Conservation (phyloP, 2,113 vertebrate species). For the Megaceryle maxima region DNA sequence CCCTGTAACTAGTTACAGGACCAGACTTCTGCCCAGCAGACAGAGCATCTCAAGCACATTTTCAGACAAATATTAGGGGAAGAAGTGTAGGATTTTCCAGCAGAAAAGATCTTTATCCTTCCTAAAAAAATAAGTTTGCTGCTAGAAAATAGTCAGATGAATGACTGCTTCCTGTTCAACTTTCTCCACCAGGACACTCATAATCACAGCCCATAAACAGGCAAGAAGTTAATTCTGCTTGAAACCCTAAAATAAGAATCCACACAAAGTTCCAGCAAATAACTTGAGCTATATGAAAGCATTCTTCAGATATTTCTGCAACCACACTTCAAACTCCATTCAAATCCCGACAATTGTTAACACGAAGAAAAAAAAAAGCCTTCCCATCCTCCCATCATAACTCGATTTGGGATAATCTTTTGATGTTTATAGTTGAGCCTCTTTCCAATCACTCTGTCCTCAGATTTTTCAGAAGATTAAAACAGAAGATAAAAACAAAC, state of each 20-base stretch:
- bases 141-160: not conserved
- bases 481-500: not conserved
- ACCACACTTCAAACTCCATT: not conserved
- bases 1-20: not conserved
- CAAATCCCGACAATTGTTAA: not conserved
- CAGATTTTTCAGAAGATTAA: not conserved
- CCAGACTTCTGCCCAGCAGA: not conserved
- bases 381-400: not conserved
- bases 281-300: not conserved
- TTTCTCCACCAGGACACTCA: not conserved
- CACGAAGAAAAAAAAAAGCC: not conserved
- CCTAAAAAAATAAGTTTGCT: not conserved
- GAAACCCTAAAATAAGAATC: not conserved
- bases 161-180: not conserved
- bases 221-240: not conserved
- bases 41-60: not conserved
- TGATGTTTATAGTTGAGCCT: not conserved
- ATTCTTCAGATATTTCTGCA: not conserved
- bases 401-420: constrained; percentile 31
- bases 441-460: constrained; percentile 2
- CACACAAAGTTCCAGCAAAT: not conserved
- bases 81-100: not conserved
- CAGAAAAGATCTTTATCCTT: not conserved
- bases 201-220: not conserved
- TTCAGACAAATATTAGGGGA: not conserved